Evolutionary conservation across 2,888 invertebrate species (phyloP).

Genomic region (Heliconius aoede): DNA sequence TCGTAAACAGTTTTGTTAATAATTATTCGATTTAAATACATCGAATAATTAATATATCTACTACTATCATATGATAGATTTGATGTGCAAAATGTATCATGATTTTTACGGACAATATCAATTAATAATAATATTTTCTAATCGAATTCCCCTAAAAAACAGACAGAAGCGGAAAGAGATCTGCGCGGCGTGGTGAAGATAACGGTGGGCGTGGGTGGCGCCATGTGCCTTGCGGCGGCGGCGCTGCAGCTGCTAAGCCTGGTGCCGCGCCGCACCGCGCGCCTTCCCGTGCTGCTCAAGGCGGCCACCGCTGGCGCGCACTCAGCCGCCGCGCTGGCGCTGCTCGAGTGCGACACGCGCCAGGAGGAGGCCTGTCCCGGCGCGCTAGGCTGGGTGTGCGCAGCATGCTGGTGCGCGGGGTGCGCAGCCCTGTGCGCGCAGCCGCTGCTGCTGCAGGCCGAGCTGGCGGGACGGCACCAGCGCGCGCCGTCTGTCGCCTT

Average conservation of each 20-base stretch:
- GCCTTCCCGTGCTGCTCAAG: slow-evolving; percentile 66
- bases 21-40: too few species aligned
- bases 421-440: slow-evolving; percentile 89
- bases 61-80: too few species aligned
- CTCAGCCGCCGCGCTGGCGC: slow-evolving; percentile 68
- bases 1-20: too few species aligned
- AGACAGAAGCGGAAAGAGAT: slow-evolving; percentile 76
- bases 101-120: too few species aligned
- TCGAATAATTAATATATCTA: too few species aligned
- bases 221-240: slow-evolving; percentile 72
- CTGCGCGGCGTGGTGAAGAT: slow-evolving; percentile 72
- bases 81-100: too few species aligned
- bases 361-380: slow-evolving; percentile 75
- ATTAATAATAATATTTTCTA: not conserved
- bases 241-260: slow-evolving; percentile 68
- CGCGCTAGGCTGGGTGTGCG: slow-evolving; percentile 88
- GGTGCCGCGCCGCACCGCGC: slow-evolving; percentile 60
- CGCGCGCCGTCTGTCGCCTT: slow-evolving; percentile 87
- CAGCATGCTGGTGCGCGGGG: slow-evolving; percentile 86
- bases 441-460: slow-evolving; percentile 87
- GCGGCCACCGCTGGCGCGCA: slow-evolving; percentile 73
- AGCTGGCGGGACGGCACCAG: slow-evolving; percentile 85
- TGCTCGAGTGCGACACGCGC: slow-evolving; percentile 71
- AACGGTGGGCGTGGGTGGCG: slow-evolving; percentile 71
- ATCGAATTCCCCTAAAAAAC: not conserved